A percentile compares a stretch with the other conserved stretches of the same genome.
Conservation (phyloP, 2,113 vertebrate species). For the Mellivora capensis region DNA sequence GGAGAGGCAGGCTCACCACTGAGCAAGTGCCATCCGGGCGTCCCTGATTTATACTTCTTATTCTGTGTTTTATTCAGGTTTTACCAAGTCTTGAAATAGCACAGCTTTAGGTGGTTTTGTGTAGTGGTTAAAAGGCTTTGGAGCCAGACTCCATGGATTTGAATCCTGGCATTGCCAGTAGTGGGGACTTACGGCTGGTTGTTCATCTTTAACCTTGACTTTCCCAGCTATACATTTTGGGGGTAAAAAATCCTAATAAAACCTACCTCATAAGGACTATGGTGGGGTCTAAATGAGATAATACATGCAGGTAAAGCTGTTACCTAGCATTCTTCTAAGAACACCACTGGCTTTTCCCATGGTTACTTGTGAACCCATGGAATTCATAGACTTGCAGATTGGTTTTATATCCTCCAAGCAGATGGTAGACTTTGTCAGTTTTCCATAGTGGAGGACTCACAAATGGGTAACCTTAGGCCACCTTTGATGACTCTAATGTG, state of each 20-base stretch:
- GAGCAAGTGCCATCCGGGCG: too few relatives aligned
- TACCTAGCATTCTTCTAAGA: not conserved
- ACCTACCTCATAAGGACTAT: not conserved
- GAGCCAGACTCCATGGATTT: not conserved
- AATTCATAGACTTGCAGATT: not conserved
- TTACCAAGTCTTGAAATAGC: not conserved
- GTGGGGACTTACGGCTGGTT: not conserved
- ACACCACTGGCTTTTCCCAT: not conserved
- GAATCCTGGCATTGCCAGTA: not conserved
- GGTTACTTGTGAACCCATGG: not conserved
- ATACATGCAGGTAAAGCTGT: not conserved
- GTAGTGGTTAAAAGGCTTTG: not conserved
- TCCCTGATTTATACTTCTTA: not conserved
- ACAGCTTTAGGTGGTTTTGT: not conserved
- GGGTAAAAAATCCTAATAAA: not conserved
- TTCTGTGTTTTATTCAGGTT: not conserved
- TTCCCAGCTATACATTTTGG: not conserved
- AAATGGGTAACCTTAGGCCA: not conserved
- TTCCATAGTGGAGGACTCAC: not conserved
- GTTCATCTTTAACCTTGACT: not conserved
- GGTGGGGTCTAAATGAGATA: not conserved
- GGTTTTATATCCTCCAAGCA: not conserved
- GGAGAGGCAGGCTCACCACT: too few relatives aligned
- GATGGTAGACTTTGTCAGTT: not conserved
- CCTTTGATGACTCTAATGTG: not conserved